phyloP scores from a whole-genome alignment of 2,797 vertebrate genomes.

The Leucoraja ocellata region DNA sequence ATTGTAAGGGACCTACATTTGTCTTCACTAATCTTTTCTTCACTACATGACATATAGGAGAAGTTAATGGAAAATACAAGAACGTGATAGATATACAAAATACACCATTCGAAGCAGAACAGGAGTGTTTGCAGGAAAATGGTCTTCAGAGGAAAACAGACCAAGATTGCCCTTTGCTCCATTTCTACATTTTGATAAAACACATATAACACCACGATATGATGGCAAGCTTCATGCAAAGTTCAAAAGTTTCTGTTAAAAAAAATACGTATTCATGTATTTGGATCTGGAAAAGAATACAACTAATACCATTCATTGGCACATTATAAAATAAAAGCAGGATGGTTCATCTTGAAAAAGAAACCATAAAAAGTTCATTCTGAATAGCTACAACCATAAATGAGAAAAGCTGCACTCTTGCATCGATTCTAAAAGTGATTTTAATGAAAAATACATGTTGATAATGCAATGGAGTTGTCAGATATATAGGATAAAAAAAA shows the following conservation, averaged over 20 bases:
- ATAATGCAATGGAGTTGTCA: neutral
- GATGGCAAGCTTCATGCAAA: neutral
- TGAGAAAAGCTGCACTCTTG: neutral
- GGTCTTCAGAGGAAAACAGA: neutral
- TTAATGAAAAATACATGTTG: neutral
- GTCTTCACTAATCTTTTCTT: neutral
- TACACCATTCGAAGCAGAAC: neutral
- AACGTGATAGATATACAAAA: neutral
- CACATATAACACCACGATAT: neutral
- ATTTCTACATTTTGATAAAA: neutral
- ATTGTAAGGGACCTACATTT: too few relatives aligned
- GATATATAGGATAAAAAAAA: neutral
- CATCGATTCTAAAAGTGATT: neutral
- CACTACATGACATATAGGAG: neutral
- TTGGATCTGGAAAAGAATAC: neutral
- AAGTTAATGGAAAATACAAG: neutral
- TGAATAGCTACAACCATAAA: neutral
- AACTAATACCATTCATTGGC: neutral
- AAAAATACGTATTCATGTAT: neutral
- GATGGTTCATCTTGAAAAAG: neutral
- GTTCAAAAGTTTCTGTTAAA: neutral
- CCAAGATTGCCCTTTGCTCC: neutral
- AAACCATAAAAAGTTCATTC: neutral
- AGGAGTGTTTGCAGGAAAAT: neutral
- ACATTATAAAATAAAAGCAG: neutral